Evolutionary conservation across 1,140 invertebrate species (phyloP).

Genomic region (Ips nitidus): DNA sequence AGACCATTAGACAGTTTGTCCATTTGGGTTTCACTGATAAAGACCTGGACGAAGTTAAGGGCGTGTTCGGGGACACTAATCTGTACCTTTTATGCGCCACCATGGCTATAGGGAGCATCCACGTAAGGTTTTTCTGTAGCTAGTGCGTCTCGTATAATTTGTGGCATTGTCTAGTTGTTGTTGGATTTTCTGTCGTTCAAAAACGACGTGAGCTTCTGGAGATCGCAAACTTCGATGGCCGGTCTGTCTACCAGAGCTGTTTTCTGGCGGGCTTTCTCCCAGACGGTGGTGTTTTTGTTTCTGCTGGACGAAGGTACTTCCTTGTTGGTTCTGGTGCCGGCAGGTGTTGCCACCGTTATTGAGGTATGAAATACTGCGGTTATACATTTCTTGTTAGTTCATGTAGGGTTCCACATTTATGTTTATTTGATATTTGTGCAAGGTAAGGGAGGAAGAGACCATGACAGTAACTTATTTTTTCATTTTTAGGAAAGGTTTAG

Average conservation of each 20-base stretch:
- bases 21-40: constrained; percentile 86
- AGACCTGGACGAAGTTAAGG: constrained; percentile 96
- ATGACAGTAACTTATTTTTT: too few relatives aligned
- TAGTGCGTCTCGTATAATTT: background rate
- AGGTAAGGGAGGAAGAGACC: too few relatives aligned
- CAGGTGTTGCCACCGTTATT: constrained; percentile 82
- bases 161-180: constrained; percentile 67
- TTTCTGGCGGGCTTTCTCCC: constrained; percentile 91
- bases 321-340: constrained; percentile 84
- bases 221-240: constrained; percentile 76
- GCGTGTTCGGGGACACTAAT: constrained; percentile 95
- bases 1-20: constrained; percentile 73
- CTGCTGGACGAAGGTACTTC: constrained; percentile 92
- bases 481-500: too few relatives aligned
- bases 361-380: constrained; percentile 62
- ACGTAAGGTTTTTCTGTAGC: constrained; percentile 68
- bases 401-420: too few relatives aligned
- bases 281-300: constrained; percentile 92
- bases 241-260: constrained; percentile 88
- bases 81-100: constrained; percentile 89
- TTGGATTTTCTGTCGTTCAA: constrained; percentile 98
- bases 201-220: constrained; percentile 97
- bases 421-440: too few relatives aligned
- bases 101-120: constrained; percentile 87
- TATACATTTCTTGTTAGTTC: too few relatives aligned